phyloP scores from a whole-genome alignment of 2,888 invertebrate genomes.

The Dryococelus australis region DNA sequence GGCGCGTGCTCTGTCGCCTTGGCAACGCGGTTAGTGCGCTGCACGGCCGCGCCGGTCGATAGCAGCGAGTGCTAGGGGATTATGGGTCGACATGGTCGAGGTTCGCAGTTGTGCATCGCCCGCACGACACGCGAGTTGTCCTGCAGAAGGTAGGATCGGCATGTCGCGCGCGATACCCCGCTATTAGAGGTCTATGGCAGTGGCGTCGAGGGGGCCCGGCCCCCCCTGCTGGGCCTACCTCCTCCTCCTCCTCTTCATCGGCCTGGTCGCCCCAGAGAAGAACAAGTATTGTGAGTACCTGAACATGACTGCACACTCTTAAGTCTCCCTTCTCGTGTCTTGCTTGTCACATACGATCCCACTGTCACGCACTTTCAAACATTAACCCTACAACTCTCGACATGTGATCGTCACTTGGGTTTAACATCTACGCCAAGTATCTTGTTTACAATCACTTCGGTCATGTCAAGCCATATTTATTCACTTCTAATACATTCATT shows the following conservation, averaged over 20 bases:
- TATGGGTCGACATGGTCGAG: conserved; percentile 19
- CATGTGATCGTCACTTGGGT: too few relatives aligned
- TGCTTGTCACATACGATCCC: too few relatives aligned
- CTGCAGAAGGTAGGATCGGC: not conserved
- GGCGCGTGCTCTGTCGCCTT: not conserved
- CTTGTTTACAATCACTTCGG: too few relatives aligned
- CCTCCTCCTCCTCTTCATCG: conserved; percentile 29
- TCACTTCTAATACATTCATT: too few relatives aligned
- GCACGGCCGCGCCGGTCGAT: not conserved
- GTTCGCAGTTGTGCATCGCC: not conserved
- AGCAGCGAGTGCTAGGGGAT: not conserved
- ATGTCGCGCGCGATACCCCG: not conserved
- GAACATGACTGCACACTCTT: too few relatives aligned
- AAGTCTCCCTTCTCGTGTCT: not conserved
- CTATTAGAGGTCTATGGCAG: conserved; percentile 30
- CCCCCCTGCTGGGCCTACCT: conserved; percentile 36
- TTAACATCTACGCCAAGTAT: too few relatives aligned
- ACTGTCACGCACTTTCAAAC: too few relatives aligned
- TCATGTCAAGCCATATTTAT: too few relatives aligned
- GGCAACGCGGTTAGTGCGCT: not conserved
- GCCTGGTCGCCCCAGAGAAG: conserved; percentile 34
- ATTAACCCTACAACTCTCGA: too few relatives aligned
- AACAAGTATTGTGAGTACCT: conserved; percentile 40
- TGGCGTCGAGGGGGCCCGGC: conserved; percentile 41
- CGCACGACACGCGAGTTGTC: not conserved